A percentile compares a stretch with the other conserved stretches of the same genome.
Evolutionary conservation across 2,797 vertebrate species (phyloP).

Genomic region (Mallotus villosus): DNA sequence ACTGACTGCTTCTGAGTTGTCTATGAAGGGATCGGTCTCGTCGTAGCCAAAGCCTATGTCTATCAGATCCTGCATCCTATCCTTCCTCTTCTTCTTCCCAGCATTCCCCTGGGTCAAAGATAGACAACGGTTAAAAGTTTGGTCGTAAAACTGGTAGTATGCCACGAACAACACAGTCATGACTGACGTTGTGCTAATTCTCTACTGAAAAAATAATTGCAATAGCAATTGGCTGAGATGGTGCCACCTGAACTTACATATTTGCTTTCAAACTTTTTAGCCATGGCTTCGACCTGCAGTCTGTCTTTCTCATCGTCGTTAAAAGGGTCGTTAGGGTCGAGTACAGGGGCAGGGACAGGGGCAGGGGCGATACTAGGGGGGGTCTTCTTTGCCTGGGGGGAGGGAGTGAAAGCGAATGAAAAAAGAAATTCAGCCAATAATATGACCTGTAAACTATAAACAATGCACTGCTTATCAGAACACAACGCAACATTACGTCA

Average conservation of each 20-base stretch:
- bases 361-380: slow-evolving; percentile 30
- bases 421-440: not conserved
- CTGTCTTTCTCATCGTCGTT: slow-evolving; percentile 84
- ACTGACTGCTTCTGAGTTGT: slow-evolving; percentile 98
- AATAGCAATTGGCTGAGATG: not conserved
- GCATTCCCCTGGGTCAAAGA: slow-evolving; percentile 35
- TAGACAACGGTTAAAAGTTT: not conserved
- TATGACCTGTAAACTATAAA: slow-evolving; percentile 5
- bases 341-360: slow-evolving; percentile 20
- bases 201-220: not conserved
- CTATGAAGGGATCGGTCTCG: slow-evolving; percentile 95
- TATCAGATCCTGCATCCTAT: slow-evolving; percentile 93
- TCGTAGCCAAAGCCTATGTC: slow-evolving; percentile 98
- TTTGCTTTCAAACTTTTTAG: slow-evolving; percentile 96
- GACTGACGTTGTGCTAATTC: too few species aligned
- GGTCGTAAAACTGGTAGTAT: not conserved
- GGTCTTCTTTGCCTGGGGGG: slow-evolving; percentile 71
- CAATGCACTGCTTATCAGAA: not conserved
- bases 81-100: slow-evolving; percentile 85
- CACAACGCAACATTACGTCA: slow-evolving; percentile 4
- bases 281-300: slow-evolving; percentile 86
- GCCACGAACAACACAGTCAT: not conserved
- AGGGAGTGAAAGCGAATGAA: slow-evolving; percentile 5
- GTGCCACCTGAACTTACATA: slow-evolving; percentile 76
- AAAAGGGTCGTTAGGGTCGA: slow-evolving; percentile 78